Percentiles rank a stretch among this genome's conserved stretches.
phyloP scores from a whole-genome alignment of 1,140 invertebrate species.

The Anoplophora glabripennis region DNA sequence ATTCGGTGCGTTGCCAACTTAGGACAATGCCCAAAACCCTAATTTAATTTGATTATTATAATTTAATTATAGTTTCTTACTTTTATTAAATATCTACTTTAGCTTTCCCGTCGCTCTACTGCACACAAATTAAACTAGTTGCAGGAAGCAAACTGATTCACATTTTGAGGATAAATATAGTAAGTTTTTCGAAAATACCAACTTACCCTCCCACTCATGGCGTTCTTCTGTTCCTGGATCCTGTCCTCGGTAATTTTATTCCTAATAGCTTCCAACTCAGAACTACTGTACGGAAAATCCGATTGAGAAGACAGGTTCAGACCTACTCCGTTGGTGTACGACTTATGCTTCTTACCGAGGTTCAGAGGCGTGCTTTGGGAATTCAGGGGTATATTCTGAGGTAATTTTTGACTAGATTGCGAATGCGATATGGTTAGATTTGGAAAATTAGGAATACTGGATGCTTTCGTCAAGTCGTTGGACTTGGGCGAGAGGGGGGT shows the following conservation, averaged over 20 bases:
- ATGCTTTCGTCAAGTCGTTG: constrained; percentile 30
- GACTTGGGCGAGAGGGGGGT: constrained; percentile 47
- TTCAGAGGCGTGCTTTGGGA: constrained; percentile 21
- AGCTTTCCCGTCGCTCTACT: too few relatives aligned
- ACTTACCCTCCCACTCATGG: constrained; percentile 16
- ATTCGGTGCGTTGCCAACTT: too few relatives aligned
- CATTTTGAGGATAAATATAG: too few relatives aligned
- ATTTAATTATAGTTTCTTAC: too few relatives aligned
- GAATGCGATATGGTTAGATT: constrained; percentile 34
- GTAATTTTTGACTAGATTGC: constrained; percentile 43
- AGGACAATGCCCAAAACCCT: too few relatives aligned
- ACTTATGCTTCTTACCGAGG: constrained; percentile 14
- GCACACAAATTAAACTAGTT: too few relatives aligned
- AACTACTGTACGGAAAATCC: constrained; percentile 12
- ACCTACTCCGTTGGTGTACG: constrained; percentile 17
- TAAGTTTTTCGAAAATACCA: too few relatives aligned
- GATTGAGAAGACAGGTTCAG: background rate
- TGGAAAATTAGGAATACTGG: constrained; percentile 29
- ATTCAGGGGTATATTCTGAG: constrained; percentile 25
- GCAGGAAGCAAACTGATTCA: too few relatives aligned
- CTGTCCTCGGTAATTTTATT: constrained; percentile 12
- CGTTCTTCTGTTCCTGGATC: constrained; percentile 9
- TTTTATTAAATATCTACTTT: too few relatives aligned
- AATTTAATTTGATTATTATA: too few relatives aligned
- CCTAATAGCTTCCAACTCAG: constrained; percentile 13